Conservation (phyloP, 2,113 vertebrate genomes). For the Vulpes ferrilata region DNA sequence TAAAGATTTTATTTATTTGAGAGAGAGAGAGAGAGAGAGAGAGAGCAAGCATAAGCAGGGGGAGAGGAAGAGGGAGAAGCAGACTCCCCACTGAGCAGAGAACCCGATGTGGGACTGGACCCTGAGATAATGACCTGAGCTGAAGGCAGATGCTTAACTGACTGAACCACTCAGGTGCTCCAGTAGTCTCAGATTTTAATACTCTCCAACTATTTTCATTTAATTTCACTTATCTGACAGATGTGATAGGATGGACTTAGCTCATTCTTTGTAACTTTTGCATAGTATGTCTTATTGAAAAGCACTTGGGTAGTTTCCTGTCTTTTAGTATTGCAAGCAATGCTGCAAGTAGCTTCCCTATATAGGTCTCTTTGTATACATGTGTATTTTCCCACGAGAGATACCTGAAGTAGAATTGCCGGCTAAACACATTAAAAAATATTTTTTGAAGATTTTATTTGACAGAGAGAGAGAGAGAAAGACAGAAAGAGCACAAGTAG, state of each 20-base stretch:
- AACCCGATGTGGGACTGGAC: too few relatives aligned
- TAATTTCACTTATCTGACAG: neutral
- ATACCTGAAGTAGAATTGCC: neutral
- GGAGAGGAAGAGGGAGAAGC: too few relatives aligned
- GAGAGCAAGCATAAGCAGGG: too few relatives aligned
- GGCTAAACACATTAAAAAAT: neutral
- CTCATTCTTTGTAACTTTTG: neutral
- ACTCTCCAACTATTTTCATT: constrained; percentile 25
- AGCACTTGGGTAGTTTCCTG: neutral
- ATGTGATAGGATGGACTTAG: neutral
- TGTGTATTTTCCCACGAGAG: neutral
- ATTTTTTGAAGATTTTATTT: too few relatives aligned
- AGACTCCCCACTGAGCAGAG: too few relatives aligned
- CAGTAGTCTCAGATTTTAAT: neutral
- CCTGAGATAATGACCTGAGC: too few relatives aligned
- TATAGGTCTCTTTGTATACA: neutral
- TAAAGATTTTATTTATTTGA: too few relatives aligned
- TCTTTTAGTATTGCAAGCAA: neutral
- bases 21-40: too few relatives aligned
- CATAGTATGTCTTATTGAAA: neutral
- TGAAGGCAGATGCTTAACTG: too few relatives aligned
- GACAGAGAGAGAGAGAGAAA: too few relatives aligned
- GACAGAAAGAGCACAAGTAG: too few relatives aligned
- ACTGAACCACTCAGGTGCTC: neutral
- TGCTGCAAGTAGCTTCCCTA: neutral